These are phyloP conservation scores for Perdita meconis DNA, from an alignment of 2,888 invertebrate genomes.

Conservation along the genomic window DNA sequence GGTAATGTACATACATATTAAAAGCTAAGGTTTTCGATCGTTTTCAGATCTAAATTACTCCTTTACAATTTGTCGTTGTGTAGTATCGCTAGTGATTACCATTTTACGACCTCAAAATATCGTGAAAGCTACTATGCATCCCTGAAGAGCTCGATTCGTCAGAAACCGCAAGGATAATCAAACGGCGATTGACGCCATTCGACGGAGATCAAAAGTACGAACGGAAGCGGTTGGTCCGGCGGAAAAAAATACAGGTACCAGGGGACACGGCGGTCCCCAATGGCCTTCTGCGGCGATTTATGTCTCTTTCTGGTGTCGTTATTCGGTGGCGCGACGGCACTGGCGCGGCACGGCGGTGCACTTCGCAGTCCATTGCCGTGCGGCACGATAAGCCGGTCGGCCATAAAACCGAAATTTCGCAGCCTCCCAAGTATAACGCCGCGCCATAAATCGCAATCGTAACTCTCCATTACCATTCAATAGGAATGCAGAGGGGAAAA, in stretches of 20 bases:
- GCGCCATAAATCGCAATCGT: constrained; percentile 70
- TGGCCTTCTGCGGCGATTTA: constrained; percentile 71
- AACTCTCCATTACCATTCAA: constrained; percentile 73
- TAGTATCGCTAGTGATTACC: too few relatives aligned
- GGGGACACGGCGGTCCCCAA: constrained; percentile 38
- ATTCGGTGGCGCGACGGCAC: constrained; percentile 64
- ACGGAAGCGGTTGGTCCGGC: not conserved
- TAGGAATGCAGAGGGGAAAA: constrained; percentile 52
- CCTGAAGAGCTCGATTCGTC: too few relatives aligned
- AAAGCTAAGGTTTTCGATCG: too few relatives aligned
- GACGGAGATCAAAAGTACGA: constrained; percentile 9
- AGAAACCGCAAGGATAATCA: too few relatives aligned
- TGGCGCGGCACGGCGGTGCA: constrained; percentile 57
- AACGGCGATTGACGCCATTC: constrained; percentile 9
- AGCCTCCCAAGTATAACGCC: constrained; percentile 67
- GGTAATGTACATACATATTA: too few relatives aligned
- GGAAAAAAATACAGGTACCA: constrained; percentile 11
- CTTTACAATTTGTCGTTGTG: too few relatives aligned
- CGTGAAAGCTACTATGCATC: too few relatives aligned
- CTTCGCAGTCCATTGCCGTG: constrained; percentile 69
- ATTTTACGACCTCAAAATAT: too few relatives aligned
- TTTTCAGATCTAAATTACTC: too few relatives aligned
- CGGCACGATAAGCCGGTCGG: constrained; percentile 70
- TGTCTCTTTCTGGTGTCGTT: constrained; percentile 75
- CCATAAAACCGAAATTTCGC: constrained; percentile 75